phyloP scores from a whole-genome alignment of 1,140 invertebrate genomes.

The Micrasema minimum region DNA sequence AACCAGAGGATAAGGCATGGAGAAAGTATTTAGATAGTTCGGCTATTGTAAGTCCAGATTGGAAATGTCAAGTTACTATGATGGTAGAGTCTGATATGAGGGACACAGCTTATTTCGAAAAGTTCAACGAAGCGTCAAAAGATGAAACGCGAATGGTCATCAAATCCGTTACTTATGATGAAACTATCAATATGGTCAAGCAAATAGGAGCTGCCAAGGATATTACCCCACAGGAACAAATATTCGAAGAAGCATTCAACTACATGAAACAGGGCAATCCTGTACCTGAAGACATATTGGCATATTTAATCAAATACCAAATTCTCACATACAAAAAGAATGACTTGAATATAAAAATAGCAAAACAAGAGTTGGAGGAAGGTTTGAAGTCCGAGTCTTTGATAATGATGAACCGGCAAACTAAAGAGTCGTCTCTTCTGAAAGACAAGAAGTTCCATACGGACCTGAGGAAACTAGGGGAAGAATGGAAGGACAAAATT shows the following conservation, averaged over 20 bases:
- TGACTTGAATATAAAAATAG: constrained; percentile 60
- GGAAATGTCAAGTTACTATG: constrained; percentile 31
- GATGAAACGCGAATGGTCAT: constrained; percentile 63
- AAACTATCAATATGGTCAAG: constrained; percentile 65
- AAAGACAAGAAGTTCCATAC: constrained; percentile 64
- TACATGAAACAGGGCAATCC: constrained; percentile 61
- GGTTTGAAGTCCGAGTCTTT: constrained; percentile 59
- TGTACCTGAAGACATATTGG: constrained; percentile 61
- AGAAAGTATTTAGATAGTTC: constrained; percentile 1
- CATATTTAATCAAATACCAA: constrained; percentile 62
- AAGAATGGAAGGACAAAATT: constrained; percentile 67
- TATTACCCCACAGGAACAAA: constrained; percentile 59
- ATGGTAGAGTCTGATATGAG: constrained; percentile 44
- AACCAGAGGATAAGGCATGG: constrained; percentile 2
- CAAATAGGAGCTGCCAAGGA: constrained; percentile 62
- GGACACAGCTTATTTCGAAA: constrained; percentile 60
- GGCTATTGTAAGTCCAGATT: constrained; percentile 21
- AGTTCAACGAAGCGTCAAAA: constrained; percentile 60
- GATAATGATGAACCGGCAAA: constrained; percentile 57
- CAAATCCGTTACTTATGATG: constrained; percentile 64
- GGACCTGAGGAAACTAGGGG: constrained; percentile 62
- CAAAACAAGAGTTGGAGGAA: constrained; percentile 59
- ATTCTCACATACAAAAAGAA: constrained; percentile 63
- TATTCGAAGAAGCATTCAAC: constrained; percentile 61
- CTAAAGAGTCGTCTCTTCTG: constrained; percentile 45